These are phyloP conservation scores for Montifringilla adamsi DNA, from an alignment of 2,113 vertebrate species.

Conservation along the genomic window DNA sequence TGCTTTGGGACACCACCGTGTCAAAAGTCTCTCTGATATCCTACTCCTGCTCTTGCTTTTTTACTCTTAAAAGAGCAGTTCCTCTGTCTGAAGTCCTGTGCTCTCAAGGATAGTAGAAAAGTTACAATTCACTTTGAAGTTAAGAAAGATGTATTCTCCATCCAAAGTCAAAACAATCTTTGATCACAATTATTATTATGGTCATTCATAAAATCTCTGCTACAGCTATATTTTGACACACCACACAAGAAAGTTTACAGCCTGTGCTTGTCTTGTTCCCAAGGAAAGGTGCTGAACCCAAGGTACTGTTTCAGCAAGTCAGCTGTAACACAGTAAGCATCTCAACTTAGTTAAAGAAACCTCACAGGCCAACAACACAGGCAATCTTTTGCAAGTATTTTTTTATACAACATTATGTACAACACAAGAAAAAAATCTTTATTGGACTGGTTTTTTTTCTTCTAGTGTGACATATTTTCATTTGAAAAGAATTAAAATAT, in stretches of 20 bases:
- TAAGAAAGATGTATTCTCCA: neutral
- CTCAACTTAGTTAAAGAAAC: neutral
- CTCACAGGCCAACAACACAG: neutral
- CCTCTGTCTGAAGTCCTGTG: neutral
- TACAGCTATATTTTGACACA: neutral
- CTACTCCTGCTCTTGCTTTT: neutral
- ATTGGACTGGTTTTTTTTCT: neutral
- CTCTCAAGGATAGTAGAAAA: neutral
- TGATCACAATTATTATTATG: neutral
- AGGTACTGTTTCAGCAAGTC: neutral
- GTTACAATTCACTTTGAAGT: neutral
- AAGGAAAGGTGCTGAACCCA: neutral
- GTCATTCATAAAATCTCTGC: neutral
- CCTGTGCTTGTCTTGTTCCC: neutral
- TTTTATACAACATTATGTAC: neutral
- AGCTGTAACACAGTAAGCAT: neutral
- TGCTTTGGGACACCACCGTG: neutral
- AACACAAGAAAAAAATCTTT: neutral
- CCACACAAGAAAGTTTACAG: neutral
- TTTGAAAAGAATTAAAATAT: neutral
- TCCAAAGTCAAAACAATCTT: neutral
- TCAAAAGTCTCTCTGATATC: neutral
- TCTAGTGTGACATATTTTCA: neutral
- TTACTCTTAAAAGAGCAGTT: neutral
- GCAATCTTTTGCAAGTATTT: neutral